These are phyloP conservation scores for Acleris cristana DNA, from an alignment of 2,888 invertebrate genomes.

Conservation along the genomic window DNA sequence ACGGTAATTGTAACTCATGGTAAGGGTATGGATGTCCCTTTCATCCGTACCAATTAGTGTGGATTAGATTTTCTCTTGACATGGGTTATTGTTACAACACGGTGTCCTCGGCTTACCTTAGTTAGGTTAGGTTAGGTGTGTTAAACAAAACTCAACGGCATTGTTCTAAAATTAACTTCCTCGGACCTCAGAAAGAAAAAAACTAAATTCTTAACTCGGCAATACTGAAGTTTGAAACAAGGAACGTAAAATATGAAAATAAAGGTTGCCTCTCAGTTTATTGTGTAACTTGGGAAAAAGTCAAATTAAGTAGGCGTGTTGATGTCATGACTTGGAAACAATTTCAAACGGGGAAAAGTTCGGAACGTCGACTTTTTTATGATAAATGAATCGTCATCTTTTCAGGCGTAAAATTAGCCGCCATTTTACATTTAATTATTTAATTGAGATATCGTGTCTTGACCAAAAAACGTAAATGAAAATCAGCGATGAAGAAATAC, in stretches of 20 bases:
- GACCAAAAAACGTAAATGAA: background rate
- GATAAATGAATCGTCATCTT: slow-evolving; percentile 36
- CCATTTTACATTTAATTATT: slow-evolving; percentile 21
- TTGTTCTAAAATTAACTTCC: slow-evolving; percentile 4
- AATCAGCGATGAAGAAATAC: background rate
- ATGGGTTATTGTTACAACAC: too few relatives aligned
- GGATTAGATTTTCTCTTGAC: too few relatives aligned
- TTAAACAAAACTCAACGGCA: too few relatives aligned
- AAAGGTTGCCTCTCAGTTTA: slow-evolving; percentile 55
- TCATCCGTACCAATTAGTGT: too few relatives aligned
- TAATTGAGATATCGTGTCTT: slow-evolving; percentile 23
- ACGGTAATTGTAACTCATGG: too few relatives aligned
- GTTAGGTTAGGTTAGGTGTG: too few relatives aligned
- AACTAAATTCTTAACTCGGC: slow-evolving; percentile 47
- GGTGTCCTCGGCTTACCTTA: too few relatives aligned
- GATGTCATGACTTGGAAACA: slow-evolving; percentile 55
- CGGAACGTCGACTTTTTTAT: slow-evolving; percentile 45
- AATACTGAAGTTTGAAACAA: slow-evolving; percentile 53
- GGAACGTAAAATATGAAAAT: slow-evolving; percentile 61
- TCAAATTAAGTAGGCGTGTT: slow-evolving; percentile 61
- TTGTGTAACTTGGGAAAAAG: slow-evolving; percentile 58
- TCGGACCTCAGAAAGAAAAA: slow-evolving; percentile 47
- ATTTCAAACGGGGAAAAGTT: slow-evolving; percentile 47
- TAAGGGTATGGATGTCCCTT: too few relatives aligned
- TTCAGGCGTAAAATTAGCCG: slow-evolving; percentile 27